Base-by-base conservation (phyloP, 2,888 invertebrate genomes). In the Lobophora halterata region DNA sequence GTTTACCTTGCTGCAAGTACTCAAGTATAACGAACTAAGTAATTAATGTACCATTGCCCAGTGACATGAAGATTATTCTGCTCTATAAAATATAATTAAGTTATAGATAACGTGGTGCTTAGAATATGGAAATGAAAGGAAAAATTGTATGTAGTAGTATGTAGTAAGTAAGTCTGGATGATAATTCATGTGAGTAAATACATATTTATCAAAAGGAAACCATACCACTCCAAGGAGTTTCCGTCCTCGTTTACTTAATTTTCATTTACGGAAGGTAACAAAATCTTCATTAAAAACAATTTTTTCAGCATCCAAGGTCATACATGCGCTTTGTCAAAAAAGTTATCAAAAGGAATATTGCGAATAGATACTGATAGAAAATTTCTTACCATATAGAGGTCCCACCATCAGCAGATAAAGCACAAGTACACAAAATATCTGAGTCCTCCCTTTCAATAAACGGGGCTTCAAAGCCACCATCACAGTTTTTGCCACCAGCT, bases 381-480 rank as follows among this genome's bases (percentile, higher is more conserved):
- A n/a, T 2, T 3, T 71, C 88, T 82, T 45, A 87, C 88, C 88
- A 44, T 87, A 88, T 12, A 87, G 62, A 13, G 88, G 88, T 58
- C 88, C 88, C 18, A 86, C 87, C 78, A 87, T 80, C 1, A 87
- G 59, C 11, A 88, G 58, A 38, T 87, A 88, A 7, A 88, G 40
- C 1, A 74, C 31, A 9, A 88, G 56, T n/a, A 88, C 68, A 41
- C 72, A 63, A 45, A 82, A 58, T 57, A 88, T 80, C 47, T 82
- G 76, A 33, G 65, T 60, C 45, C 88, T 72, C 36, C 81, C 72
- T 21, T 61, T 61, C 27, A 64, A 65, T 0, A 63, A 65, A 27
- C 88, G 71, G 6, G 77, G 75, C 33, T 52, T 73, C 1, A 86
- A 19, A 1, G 66, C 74, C 2, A 88, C 88, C 62, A 81, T 60